These are phyloP conservation scores for Microctonus hyperodae DNA, from an alignment of 2,888 invertebrate genomes.

Conservation along the genomic window DNA sequence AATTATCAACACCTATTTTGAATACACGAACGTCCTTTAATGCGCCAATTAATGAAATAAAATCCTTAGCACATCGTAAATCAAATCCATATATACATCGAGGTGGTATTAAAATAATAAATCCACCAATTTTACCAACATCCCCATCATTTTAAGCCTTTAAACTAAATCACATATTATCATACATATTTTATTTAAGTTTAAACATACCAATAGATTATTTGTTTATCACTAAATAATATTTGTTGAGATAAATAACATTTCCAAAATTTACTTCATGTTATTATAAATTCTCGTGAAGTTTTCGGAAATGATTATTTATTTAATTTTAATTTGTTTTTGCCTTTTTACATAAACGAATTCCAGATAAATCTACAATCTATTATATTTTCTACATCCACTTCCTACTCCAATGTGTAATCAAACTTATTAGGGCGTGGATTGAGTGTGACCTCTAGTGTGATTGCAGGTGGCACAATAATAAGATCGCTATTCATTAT, in stretches of 20 bases:
- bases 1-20: background rate
- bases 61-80: background rate
- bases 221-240: background rate
- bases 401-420: conserved; percentile 8
- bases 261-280: background rate
- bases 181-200: background rate
- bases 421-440: conserved; percentile 8
- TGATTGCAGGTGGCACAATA: conserved; percentile 35
- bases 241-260: background rate
- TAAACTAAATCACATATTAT: background rate
- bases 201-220: background rate
- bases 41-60: background rate
- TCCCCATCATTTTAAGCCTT: background rate
- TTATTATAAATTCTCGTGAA: background rate
- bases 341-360: background rate
- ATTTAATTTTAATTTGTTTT: background rate
- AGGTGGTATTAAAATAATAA: background rate
- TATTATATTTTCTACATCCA: background rate
- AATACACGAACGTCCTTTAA: background rate
- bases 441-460: background rate
- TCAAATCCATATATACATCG: background rate
- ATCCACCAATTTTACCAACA: background rate
- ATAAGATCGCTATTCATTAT: conserved; percentile 50
- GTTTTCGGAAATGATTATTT: too few species aligned
- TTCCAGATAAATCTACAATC: conserved; percentile 15